phyloP scores from a whole-genome alignment of 2,797 vertebrate genomes.

The Antrozous pallidus region DNA sequence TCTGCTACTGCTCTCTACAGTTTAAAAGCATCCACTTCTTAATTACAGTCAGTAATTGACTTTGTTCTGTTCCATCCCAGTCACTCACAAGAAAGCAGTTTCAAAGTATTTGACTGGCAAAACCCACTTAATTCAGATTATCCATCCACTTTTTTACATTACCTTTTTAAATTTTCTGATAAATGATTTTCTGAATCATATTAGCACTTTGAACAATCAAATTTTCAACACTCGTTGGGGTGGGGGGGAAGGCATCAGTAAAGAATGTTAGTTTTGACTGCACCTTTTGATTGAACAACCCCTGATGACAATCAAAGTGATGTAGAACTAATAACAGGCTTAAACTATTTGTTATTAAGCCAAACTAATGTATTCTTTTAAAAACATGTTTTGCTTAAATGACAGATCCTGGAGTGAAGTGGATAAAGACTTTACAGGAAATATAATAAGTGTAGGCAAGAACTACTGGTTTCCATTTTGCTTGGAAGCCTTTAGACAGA shows the following conservation, averaged over 20 bases:
- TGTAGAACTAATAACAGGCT: conserved; percentile 76
- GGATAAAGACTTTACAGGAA: conserved; percentile 48
- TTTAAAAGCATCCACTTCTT: conserved; percentile 91
- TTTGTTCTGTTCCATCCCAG: conserved; percentile 84
- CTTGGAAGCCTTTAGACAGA: conserved; percentile 67
- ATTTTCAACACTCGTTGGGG: conserved; percentile 83
- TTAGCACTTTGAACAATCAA: conserved; percentile 83
- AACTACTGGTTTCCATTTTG: conserved; percentile 67
- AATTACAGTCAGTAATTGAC: conserved; percentile 88
- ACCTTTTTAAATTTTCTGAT: conserved; percentile 82
- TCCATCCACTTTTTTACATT: conserved; percentile 80
- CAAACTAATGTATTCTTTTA: conserved; percentile 13
- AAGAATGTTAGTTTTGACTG: conserved; percentile 82
- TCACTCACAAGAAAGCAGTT: conserved; percentile 83
- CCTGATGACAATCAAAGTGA: conserved; percentile 82
- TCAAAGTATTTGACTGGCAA: conserved; percentile 83
- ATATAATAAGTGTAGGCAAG: conserved; percentile 44
- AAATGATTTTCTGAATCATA: conserved; percentile 86
- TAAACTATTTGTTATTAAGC: conserved; percentile 71
- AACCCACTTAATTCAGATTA: conserved; percentile 83
- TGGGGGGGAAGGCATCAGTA: conserved; percentile 80
- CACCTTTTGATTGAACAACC: conserved; percentile 82
- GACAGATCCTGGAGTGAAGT: neutral
- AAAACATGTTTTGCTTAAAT: conserved; percentile 32
- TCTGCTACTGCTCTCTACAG: conserved; percentile 99